Percentiles rank a stretch among this genome's conserved stretches.
These are phyloP conservation scores for Temnothorax longispinosus DNA, from an alignment of 1,140 invertebrate species.

Conservation along the genomic window DNA sequence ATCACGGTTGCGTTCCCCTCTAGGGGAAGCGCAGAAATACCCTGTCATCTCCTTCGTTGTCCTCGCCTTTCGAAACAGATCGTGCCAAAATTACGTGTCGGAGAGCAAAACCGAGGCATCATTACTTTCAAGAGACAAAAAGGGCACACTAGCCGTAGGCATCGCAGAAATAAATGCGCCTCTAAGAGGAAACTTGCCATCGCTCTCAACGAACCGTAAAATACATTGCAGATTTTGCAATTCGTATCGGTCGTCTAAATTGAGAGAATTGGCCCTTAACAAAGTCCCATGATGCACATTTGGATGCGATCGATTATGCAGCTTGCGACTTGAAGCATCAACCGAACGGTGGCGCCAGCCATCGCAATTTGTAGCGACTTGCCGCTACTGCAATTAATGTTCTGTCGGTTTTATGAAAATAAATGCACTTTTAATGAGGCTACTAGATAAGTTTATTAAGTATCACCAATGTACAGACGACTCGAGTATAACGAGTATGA, in stretches of 20 bases:
- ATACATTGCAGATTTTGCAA: background rate
- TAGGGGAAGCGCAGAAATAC: conserved; percentile 76
- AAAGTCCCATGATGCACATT: conserved; percentile 15
- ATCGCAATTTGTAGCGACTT: no score
- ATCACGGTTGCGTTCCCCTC: conserved; percentile 9
- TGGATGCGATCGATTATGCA: conserved; percentile 70
- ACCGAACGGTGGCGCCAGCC: conserved; percentile 72
- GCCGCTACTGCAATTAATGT: no score
- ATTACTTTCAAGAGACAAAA: conserved; percentile 59
- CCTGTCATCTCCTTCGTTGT: conserved; percentile 76
- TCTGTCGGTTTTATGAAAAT: no score
- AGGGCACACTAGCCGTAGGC: background rate
- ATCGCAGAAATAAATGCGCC: background rate
- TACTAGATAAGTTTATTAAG: no score
- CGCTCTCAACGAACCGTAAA: background rate
- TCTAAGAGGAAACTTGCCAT: background rate
- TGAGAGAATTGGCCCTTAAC: conserved; percentile 31
- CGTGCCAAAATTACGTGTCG: conserved; percentile 68
- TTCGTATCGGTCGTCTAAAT: conserved; percentile 34
- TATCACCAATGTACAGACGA: no score
- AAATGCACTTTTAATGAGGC: no score
- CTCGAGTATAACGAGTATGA: no score
- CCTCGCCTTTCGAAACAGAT: conserved; percentile 61
- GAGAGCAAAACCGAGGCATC: conserved; percentile 51
- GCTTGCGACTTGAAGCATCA: conserved; percentile 54